phyloP scores from a whole-genome alignment of 2,797 vertebrate species.

The Pipistrellus kuhlii region DNA sequence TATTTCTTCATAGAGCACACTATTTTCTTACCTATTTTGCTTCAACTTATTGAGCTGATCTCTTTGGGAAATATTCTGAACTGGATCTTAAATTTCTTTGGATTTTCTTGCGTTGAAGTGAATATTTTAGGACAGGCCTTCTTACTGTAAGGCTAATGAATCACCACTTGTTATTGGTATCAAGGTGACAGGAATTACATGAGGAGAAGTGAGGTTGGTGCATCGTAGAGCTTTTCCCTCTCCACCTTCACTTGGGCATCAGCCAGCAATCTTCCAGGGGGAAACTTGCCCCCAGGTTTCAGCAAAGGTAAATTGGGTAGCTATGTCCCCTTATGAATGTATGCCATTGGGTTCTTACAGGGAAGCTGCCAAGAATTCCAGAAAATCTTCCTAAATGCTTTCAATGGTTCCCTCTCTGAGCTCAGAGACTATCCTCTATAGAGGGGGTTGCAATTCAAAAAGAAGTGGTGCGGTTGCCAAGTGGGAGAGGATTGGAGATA shows the following conservation, averaged over 20 bases:
- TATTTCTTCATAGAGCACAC: background rate
- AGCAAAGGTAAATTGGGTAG: background rate
- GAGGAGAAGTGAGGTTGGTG: background rate
- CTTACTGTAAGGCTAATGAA: background rate
- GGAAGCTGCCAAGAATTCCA: background rate
- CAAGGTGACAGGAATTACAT: background rate
- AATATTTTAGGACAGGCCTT: background rate
- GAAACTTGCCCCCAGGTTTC: background rate
- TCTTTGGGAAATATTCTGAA: slow-evolving; percentile 29
- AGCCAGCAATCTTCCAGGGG: background rate
- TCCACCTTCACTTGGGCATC: background rate
- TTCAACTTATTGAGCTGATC: background rate
- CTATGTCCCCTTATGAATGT: background rate
- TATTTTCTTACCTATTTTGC: slow-evolving; percentile 21
- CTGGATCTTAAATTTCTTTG: background rate
- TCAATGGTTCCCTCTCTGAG: background rate
- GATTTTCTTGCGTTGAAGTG: background rate
- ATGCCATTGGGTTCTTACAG: background rate
- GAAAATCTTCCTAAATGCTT: slow-evolving; percentile 10
- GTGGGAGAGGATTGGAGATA: background rate
- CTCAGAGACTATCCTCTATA: background rate
- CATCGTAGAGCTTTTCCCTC: background rate
- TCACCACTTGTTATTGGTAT: background rate
- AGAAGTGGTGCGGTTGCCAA: background rate
- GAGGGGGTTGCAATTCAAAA: background rate